Percentiles rank a stretch among this genome's conserved stretches.
Evolutionary conservation across 2,888 invertebrate genomes (phyloP).

Genomic region (Falcaria lacertinaria): DNA sequence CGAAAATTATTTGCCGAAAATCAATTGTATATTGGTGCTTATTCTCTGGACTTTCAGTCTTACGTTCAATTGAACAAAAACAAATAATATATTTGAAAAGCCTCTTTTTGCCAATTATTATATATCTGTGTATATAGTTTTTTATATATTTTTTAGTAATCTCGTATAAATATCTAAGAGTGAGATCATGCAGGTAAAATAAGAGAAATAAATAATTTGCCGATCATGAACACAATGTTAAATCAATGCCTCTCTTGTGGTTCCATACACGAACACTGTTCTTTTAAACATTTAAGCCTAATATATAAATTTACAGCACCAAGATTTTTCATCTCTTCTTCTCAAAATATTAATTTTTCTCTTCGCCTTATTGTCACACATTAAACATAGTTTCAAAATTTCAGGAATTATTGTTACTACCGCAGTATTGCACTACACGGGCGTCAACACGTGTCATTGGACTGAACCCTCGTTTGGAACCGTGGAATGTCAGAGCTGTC

Average conservation of each 20-base stretch:
- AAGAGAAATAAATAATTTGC: constrained; percentile 76
- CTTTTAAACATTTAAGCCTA: constrained; percentile 77
- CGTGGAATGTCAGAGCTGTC: constrained; percentile 55
- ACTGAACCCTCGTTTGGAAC: constrained; percentile 28
- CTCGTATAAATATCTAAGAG: constrained; percentile 77
- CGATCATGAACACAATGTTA: constrained; percentile 76
- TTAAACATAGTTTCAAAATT: constrained; percentile 70
- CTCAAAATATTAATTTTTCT: constrained; percentile 74
- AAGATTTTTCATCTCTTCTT: constrained; percentile 75
- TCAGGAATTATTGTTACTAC: constrained; percentile 64
- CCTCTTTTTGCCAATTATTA: constrained; percentile 74
- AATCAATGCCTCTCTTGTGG: constrained; percentile 76
- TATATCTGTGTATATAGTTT: constrained; percentile 66
- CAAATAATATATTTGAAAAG: constrained; percentile 66
- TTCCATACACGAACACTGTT: constrained; percentile 75
- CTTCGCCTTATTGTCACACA: constrained; percentile 79
- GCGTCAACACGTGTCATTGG: constrained; percentile 23
- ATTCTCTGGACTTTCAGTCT: constrained; percentile 66
- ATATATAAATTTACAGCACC: constrained; percentile 80
- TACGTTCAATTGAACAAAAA: constrained; percentile 59
- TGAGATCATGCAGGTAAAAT: constrained; percentile 77
- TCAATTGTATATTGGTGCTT: constrained; percentile 63
- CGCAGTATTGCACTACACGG: constrained; percentile 72
- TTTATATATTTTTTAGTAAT: constrained; percentile 69
- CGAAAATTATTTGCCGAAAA: constrained; percentile 13